Evolutionary conservation across 2,888 invertebrate species (phyloP).

Genomic region (Synergus gifuensis): DNA sequence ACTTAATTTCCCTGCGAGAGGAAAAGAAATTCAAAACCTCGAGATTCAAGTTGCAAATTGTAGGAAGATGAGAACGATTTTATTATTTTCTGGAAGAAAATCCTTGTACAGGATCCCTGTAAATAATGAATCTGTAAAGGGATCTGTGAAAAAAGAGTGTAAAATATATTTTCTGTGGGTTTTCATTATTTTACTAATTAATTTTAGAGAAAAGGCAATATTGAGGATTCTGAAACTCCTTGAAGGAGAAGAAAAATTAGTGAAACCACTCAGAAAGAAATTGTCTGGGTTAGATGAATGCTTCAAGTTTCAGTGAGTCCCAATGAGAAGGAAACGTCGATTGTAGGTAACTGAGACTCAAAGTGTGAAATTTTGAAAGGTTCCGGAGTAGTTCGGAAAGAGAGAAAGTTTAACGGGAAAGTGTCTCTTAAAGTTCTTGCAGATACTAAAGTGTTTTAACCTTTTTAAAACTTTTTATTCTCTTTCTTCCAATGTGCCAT

Average conservation of each 20-base stretch:
- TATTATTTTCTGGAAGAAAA: too few relatives aligned
- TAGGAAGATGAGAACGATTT: too few relatives aligned
- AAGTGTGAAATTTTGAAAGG: conserved; percentile 36
- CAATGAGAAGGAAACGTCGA: neutral
- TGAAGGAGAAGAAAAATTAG: neutral
- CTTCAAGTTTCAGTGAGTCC: neutral
- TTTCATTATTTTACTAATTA: too few relatives aligned
- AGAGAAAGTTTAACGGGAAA: conserved; percentile 32
- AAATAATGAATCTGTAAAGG: too few relatives aligned
- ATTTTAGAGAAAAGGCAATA: too few relatives aligned
- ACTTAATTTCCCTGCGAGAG: neutral
- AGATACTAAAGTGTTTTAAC: conserved; percentile 26
- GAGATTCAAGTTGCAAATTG: neutral
- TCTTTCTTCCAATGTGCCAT: conserved; percentile 32
- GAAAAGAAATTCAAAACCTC: neutral
- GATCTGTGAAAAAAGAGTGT: too few relatives aligned
- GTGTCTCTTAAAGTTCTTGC: conserved; percentile 9
- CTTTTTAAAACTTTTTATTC: neutral
- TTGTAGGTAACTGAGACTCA: neutral
- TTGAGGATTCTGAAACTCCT: neutral
- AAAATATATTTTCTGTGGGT: too few relatives aligned
- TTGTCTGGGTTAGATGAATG: neutral
- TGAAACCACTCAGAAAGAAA: neutral
- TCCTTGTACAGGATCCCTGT: too few relatives aligned
- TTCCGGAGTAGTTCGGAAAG: conserved; percentile 27